Evolutionary conservation across 2,113 vertebrate species (phyloP).

Genomic region (Monopterus albus): DNA sequence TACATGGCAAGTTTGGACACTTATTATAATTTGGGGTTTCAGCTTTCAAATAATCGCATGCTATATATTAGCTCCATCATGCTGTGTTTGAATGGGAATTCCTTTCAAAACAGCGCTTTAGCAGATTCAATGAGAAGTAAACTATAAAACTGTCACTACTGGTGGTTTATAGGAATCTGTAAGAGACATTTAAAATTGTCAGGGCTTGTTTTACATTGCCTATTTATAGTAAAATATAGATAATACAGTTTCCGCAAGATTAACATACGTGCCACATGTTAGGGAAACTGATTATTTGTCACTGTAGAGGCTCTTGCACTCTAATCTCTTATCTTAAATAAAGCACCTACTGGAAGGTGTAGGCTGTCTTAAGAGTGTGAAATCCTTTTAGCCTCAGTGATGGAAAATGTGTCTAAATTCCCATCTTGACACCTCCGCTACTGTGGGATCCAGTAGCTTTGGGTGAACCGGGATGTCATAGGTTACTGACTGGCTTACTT

Average conservation of each 20-base stretch:
- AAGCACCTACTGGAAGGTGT: constrained; percentile 68
- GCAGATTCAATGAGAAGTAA: not conserved
- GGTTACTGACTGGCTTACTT: constrained; percentile 30
- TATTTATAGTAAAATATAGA: not conserved
- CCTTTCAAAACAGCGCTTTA: not conserved
- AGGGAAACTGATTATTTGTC: too few species aligned
- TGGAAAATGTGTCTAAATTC: constrained; percentile 64
- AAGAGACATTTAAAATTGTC: not conserved
- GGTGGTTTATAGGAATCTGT: constrained; percentile 3
- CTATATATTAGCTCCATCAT: not conserved
- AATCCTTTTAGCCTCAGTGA: constrained; percentile 55
- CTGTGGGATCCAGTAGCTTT: constrained; percentile 40
- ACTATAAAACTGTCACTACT: constrained; percentile 1
- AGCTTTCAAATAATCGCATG: not conserved
- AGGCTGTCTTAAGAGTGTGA: constrained; percentile 63
- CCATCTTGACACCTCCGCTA: constrained; percentile 58
- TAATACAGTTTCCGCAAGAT: too few species aligned
- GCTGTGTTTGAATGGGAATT: not conserved
- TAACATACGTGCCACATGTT: too few species aligned
- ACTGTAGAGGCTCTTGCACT: not conserved
- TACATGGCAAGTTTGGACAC: not conserved
- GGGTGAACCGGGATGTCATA: constrained; percentile 35
- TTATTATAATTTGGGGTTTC: not conserved
- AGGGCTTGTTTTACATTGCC: not conserved
- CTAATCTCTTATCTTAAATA: constrained; percentile 26